Conservation (phyloP, 2,113 vertebrate species). For the Microtus ochrogaster region DNA sequence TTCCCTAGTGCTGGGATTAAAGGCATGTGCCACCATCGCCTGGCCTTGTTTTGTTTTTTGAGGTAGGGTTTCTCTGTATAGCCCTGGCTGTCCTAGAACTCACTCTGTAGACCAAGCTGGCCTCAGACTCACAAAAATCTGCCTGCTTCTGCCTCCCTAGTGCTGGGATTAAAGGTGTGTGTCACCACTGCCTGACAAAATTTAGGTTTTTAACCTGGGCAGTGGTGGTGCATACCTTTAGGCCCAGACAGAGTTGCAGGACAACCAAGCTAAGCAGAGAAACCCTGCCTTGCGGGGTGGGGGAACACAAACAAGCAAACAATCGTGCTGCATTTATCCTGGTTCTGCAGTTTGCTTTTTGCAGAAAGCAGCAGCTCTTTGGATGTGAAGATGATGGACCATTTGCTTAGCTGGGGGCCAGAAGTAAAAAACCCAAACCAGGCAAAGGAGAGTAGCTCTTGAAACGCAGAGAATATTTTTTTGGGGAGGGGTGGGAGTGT, state of each 20-base stretch:
- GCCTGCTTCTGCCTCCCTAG: no score
- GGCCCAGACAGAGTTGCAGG: not conserved
- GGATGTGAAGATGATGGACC: not conserved
- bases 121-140: no score
- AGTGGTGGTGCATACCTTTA: not conserved
- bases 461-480: not conserved
- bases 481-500: no score
- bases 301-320: no score
- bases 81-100: no score
- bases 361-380: not conserved
- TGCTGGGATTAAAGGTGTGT: no score
- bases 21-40: no score
- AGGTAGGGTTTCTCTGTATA: no score
- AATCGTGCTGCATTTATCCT: no score
- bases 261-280: not conserved
- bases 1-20: no score
- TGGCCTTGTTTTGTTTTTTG: no score
- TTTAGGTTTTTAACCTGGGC: not conserved
- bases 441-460: not conserved
- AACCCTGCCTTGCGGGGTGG: not conserved
- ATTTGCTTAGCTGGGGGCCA: not conserved
- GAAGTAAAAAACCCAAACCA: not conserved
- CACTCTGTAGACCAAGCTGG: no score
- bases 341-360: not conserved
- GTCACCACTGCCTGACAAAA: not conserved